Base-by-base conservation (phyloP, 2,797 vertebrate species). In the Tiaroga cobitis region DNA sequence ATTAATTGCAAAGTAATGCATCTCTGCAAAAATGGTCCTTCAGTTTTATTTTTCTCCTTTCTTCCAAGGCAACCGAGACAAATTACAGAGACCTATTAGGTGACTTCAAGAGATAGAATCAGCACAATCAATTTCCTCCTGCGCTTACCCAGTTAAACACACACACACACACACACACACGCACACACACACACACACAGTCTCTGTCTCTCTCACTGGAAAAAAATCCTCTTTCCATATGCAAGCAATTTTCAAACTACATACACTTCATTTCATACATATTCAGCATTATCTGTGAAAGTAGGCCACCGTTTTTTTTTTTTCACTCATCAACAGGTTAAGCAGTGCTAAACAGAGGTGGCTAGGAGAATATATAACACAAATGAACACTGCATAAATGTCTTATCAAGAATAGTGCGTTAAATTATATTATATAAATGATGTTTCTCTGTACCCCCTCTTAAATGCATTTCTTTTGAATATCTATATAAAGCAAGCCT, bases 271-370 rank as follows among this genome's bases (percentile, higher is more conserved):
- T 77, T 89, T 82, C 70, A 87, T 72, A 85, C 74, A 49, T 79
- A 85, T 83, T 85, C 86, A 70, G 79, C 32, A 54, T 80, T 81
- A 61, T 74, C 15, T 75, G 34, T 78, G 77, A 88, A 87, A 85
- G 67, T 79, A 85, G 88, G 86, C 83, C 81, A 89, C 41, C n/a
- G 72, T 43, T 43, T 43, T 41, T 0, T 10, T 41, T 41, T 0
- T 2, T 10, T 10, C 65, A 37, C 74, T 43, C 76, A 21, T 32
- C 69, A 63, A 82, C 75, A 80, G 49, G 21, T 54, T 73, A 83
- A 81, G 69, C 68, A 59, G 37, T 24, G 69, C 61, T 68, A 70
- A 86, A 74, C 34, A 18, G 63, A 81, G 39, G 7, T n/a, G 26
- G 3, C 67, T 67, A 18, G 8, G 5, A 65, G 49, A 34, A 86